Evolutionary conservation across 64 coral and sea anemone species (phyloP).

Genomic region (Montipora foliosa): DNA sequence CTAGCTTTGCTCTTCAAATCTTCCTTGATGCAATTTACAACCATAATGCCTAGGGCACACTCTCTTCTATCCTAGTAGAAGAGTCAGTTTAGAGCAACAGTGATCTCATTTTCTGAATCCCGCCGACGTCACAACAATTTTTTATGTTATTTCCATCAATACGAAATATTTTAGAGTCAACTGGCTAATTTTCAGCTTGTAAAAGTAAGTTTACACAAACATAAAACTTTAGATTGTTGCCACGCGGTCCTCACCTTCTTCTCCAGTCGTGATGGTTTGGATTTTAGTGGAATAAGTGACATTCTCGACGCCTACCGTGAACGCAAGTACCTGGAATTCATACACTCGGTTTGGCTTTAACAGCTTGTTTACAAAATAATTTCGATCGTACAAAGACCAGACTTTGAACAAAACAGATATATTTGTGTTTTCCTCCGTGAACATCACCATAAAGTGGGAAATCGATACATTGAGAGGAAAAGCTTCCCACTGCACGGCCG

Average conservation of each 20-base stretch:
- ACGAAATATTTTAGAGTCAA: too few species aligned
- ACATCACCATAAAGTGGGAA: not conserved
- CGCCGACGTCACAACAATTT: too few species aligned
- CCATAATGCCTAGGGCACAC: too few species aligned
- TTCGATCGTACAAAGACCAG: not conserved
- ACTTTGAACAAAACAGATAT: not conserved
- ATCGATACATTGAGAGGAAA: constrained; percentile 2
- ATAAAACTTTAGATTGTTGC: too few species aligned
- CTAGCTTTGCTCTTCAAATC: too few species aligned
- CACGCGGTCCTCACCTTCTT: not conserved
- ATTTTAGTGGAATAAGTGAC: not conserved
- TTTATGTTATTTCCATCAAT: too few species aligned
- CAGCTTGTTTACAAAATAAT: not conserved
- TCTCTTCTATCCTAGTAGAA: too few species aligned
- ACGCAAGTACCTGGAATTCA: not conserved
- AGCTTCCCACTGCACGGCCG: not conserved
- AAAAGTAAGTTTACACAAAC: too few species aligned
- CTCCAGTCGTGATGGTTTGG: not conserved
- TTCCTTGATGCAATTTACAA: too few species aligned
- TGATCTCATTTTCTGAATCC: too few species aligned
- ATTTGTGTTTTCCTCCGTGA: not conserved
- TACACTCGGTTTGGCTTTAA: not conserved
- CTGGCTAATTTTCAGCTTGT: too few species aligned
- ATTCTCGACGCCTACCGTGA: not conserved
- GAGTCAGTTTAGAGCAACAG: too few species aligned